Evolutionary conservation across 2,113 vertebrate genomes (phyloP).

Genomic region (Chlorocebus sabaeus): DNA sequence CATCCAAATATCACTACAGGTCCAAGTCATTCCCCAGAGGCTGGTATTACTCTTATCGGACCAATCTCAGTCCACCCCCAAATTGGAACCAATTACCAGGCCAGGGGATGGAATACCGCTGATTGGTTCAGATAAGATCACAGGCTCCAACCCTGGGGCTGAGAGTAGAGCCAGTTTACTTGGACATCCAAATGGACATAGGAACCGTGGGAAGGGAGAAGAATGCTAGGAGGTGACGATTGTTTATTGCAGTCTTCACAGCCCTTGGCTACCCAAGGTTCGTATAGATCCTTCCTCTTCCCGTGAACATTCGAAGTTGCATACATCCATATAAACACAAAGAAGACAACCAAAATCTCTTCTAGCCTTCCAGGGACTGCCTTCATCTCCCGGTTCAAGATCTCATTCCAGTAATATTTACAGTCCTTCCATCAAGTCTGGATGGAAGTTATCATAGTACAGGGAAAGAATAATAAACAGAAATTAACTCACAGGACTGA

Average conservation of each 20-base stretch:
- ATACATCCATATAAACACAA: not conserved
- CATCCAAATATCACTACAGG: not conserved
- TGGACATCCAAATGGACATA: not conserved
- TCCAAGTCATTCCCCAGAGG: not conserved
- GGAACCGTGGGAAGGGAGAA: rapidly evolving
- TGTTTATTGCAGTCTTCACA: no score
- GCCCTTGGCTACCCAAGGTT: not conserved
- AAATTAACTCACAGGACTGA: not conserved
- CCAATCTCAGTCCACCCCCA: not conserved
- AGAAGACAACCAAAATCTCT: not conserved
- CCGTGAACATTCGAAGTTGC: not conserved
- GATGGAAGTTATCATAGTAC: not conserved
- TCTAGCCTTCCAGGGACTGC: not conserved
- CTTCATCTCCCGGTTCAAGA: not conserved
- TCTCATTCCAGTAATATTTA: not conserved
- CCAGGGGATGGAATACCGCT: not conserved
- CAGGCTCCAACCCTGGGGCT: rapidly evolving
- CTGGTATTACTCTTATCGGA: not conserved
- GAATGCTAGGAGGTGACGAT: not conserved
- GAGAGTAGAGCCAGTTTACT: not conserved
- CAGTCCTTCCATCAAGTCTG: not conserved
- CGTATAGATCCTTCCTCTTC: not conserved
- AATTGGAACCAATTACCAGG: not conserved
- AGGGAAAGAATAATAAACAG: not conserved
- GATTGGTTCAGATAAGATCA: not conserved